Percentiles rank a stretch among this genome's conserved stretches.
Evolutionary conservation across 2,888 invertebrate species (phyloP).

Genomic region (Timema podura): DNA sequence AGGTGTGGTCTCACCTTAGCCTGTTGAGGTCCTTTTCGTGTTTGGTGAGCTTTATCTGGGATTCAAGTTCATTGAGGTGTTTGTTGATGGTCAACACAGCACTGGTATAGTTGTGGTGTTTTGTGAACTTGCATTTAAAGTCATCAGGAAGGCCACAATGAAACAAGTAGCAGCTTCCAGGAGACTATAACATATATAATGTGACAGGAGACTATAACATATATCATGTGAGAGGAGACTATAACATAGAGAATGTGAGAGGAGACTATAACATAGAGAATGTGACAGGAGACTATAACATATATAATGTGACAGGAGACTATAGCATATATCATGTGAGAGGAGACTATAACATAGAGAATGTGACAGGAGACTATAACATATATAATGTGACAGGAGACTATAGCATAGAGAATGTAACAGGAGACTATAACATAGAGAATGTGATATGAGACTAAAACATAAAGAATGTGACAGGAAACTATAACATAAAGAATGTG

Average conservation of each 20-base stretch:
- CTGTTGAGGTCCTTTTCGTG: conserved; percentile 69
- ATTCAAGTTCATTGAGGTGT: conserved; percentile 60
- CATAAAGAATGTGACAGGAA: no score
- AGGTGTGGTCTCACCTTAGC: conserved; percentile 52
- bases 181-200: conserved; percentile 52
- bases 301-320: no score
- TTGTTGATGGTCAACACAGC: conserved; percentile 71
- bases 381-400: conserved; percentile 27
- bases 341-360: no score
- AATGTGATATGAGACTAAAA: no score
- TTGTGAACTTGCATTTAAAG: conserved; percentile 89
- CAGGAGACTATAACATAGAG: no score
- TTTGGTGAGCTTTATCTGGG: conserved; percentile 65
- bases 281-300: no score
- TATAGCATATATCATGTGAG: no score
- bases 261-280: conserved; percentile 55
- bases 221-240: conserved; percentile 24
- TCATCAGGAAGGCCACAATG: conserved; percentile 86
- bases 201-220: conserved; percentile 52
- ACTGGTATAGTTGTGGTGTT: conserved; percentile 83
- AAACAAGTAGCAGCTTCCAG: conserved; percentile 87
- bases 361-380: no score
- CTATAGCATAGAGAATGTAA: neutral
- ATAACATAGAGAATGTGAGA: conserved; percentile 84
- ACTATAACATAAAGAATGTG: no score